These are phyloP conservation scores for Phalacrocorax carbo DNA, from an alignment of 2,113 vertebrate species.

Conservation along the genomic window DNA sequence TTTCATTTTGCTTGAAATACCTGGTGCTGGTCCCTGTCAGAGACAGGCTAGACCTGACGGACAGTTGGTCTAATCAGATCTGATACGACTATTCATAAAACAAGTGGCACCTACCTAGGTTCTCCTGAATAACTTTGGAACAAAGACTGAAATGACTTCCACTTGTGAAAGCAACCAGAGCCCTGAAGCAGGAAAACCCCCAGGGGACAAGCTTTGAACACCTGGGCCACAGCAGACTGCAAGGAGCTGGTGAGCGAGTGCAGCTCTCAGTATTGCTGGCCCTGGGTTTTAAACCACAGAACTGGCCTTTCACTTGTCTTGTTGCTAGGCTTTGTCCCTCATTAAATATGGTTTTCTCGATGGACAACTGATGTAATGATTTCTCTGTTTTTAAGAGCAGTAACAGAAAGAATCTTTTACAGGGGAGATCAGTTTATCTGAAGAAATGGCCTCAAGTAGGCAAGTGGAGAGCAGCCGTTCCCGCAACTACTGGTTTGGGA, in stretches of 20 bases:
- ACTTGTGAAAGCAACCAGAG: neutral
- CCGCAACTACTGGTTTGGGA: neutral
- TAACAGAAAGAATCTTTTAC: neutral
- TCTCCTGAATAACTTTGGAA: neutral
- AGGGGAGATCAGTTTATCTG: neutral
- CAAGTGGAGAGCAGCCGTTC: neutral
- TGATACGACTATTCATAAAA: neutral
- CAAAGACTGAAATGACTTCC: neutral
- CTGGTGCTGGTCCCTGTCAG: neutral
- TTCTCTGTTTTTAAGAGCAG: neutral
- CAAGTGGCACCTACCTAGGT: neutral
- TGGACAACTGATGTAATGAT: neutral
- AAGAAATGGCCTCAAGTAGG: neutral
- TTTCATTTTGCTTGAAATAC: neutral
- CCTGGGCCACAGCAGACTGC: neutral
- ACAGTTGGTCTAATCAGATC: neutral
- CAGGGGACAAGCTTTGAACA: neutral
- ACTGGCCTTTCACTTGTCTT: neutral
- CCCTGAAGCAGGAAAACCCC: neutral
- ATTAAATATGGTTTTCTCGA: neutral
- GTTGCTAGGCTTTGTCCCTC: neutral
- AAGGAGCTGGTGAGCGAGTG: neutral
- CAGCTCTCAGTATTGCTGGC: neutral
- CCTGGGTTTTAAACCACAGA: neutral
- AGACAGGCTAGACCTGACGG: neutral